Conservation (phyloP, 2,113 vertebrate genomes). For the Corythornis vintsioides region DNA sequence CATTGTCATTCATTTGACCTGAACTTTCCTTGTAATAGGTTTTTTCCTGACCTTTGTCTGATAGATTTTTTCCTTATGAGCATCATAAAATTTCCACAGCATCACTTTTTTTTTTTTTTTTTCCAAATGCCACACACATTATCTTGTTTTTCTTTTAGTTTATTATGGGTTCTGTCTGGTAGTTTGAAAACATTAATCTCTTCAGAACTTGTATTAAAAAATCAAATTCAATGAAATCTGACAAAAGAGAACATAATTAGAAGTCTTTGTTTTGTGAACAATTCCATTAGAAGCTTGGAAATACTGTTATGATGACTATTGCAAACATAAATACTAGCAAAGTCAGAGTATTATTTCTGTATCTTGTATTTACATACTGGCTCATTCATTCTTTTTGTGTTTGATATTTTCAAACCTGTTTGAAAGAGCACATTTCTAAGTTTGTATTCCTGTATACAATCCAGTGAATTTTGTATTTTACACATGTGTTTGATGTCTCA, state of each 20-base stretch:
- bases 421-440: neutral
- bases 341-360: neutral
- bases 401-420: neutral
- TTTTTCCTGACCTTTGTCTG: slow-evolving; percentile 19
- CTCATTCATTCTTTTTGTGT: neutral
- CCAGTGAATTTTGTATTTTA: slow-evolving; percentile 8
- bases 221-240: neutral
- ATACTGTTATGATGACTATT: neutral
- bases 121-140: neutral
- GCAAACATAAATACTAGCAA: neutral
- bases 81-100: neutral
- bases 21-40: neutral
- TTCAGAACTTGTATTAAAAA: neutral
- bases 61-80: slow-evolving; percentile 22
- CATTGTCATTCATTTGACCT: slow-evolving; percentile 14
- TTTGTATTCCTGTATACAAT: neutral
- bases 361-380: neutral
- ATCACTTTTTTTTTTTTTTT: neutral
- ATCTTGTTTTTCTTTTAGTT: neutral
- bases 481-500: slow-evolving; percentile 6
- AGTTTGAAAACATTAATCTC: neutral
- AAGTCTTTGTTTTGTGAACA: neutral
- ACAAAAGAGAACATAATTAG: neutral
- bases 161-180: neutral
- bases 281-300: neutral